A percentile compares a stretch with the other conserved stretches of the same genome.
Evolutionary conservation across 2,113 vertebrate genomes (phyloP).

Genomic region (Myotis brandtii): DNA sequence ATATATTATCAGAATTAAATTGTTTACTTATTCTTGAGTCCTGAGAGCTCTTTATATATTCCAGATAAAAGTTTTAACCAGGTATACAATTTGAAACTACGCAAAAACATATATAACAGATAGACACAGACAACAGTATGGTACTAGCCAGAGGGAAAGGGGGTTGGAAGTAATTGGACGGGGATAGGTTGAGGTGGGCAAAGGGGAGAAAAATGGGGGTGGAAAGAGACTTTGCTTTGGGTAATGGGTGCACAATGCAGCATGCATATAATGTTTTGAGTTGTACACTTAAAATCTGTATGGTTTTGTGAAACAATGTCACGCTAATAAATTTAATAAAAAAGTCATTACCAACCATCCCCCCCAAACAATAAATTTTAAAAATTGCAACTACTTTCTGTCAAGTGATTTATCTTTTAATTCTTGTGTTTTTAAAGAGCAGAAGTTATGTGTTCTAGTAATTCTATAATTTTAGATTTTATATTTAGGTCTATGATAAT

Average conservation of each 20-base stretch:
- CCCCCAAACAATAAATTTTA: neutral
- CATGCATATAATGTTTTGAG: neutral
- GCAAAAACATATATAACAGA: neutral
- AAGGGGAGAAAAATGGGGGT: neutral
- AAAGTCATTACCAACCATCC: neutral
- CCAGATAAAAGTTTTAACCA: neutral
- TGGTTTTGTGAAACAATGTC: neutral
- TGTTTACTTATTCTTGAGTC: neutral
- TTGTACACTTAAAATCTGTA: neutral
- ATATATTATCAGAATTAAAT: neutral
- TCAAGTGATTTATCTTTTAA: neutral
- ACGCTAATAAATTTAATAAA: neutral
- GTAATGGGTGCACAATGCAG: neutral
- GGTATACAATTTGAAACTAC: neutral
- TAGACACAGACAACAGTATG: neutral
- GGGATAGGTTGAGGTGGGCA: neutral
- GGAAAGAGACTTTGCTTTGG: neutral
- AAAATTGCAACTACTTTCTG: neutral
- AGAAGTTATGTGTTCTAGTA: neutral
- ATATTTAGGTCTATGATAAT: neutral
- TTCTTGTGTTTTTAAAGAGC: neutral
- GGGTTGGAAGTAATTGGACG: too few species aligned
- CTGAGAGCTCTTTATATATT: neutral
- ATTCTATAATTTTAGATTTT: neutral
- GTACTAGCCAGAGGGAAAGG: neutral